phyloP scores from a whole-genome alignment of 2,797 vertebrate species.

The Tiaroga cobitis region DNA sequence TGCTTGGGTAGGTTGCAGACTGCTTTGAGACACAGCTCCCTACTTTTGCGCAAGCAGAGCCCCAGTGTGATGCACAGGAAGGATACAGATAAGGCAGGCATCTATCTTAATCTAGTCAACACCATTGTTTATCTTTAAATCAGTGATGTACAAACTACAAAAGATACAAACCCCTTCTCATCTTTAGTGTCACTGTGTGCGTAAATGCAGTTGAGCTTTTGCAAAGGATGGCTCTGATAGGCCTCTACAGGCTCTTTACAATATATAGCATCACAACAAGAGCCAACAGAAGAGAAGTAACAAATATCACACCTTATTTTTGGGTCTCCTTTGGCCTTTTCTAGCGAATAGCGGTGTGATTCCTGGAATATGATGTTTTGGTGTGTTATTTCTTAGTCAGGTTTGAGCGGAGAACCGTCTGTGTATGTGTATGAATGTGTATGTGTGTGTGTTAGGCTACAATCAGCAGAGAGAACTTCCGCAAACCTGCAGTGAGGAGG shows the following conservation, averaged over 20 bases:
- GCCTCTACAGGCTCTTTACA: neutral
- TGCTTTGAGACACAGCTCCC: neutral
- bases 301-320: constrained; percentile 2
- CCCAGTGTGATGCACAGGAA: neutral
- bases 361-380: neutral
- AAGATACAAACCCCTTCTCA: neutral
- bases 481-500: neutral
- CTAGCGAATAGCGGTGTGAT: neutral
- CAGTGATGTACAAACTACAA: neutral
- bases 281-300: neutral
- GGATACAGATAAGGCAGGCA: neutral
- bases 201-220: neutral
- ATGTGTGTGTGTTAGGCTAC: neutral
- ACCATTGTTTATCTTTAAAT: neutral
- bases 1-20: too few species aligned
- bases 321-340: constrained; percentile 11
- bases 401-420: constrained; percentile 2
- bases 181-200: neutral
- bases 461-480: constrained; percentile 18
- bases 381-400: neutral
- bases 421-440: neutral
- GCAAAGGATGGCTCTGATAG: neutral
- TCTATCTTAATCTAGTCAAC: neutral
- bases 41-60: neutral
- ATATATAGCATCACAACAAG: neutral